Percentiles rank a stretch among this genome's conserved stretches.
These are phyloP conservation scores for Hiodon tergisus DNA, from an alignment of 2,113 vertebrate genomes.

Conservation along the genomic window DNA sequence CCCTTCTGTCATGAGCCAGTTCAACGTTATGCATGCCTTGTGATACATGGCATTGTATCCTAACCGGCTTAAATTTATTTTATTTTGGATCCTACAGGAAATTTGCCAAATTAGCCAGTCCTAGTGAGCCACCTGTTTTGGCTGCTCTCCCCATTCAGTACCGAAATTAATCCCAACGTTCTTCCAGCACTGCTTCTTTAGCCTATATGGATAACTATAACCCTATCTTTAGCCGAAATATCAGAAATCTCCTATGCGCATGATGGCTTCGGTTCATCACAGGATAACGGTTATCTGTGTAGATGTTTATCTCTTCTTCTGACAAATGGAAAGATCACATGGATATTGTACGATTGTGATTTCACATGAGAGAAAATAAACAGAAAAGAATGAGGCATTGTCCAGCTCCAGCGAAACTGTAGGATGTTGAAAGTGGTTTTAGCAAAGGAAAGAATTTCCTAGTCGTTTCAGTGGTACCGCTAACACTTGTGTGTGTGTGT, in stretches of 20 bases:
- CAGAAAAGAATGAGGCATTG: background rate
- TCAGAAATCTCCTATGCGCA: no score
- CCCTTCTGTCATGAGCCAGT: background rate
- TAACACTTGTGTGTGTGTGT: conserved; percentile 20
- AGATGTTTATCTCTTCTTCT: background rate
- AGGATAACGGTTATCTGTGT: background rate
- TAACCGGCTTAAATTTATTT: no score
- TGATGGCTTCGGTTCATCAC: background rate
- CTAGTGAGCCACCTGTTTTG: no score
- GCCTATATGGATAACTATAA: no score
- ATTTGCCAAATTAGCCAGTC: no score
- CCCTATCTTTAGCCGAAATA: no score
- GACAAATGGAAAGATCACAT: background rate
- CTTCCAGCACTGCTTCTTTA: no score
- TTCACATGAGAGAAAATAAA: background rate
- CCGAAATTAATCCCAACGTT: no score
- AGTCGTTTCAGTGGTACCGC: conserved; percentile 21
- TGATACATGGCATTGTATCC: background rate
- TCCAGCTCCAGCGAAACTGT: background rate
- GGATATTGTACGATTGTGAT: background rate
- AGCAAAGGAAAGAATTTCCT: conserved; percentile 6
- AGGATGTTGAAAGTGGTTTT: conserved; percentile 13
- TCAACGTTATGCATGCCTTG: conserved; percentile 1
- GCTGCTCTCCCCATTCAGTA: no score
- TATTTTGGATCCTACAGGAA: no score